Base-by-base conservation (phyloP, 2,888 invertebrate genomes). In the Autographa pulchrina region DNA sequence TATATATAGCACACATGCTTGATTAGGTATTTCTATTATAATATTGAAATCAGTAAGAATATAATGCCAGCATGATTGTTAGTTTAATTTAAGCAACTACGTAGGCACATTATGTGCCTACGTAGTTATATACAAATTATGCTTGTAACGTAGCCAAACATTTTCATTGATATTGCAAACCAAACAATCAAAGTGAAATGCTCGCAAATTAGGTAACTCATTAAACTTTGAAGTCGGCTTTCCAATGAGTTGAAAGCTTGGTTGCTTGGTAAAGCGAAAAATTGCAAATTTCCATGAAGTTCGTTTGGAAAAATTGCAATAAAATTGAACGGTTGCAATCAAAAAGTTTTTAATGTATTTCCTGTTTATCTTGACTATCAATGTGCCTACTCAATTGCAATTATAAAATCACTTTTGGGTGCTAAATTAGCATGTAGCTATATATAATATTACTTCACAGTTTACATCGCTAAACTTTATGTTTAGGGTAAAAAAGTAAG, bases 181-280 rank as follows among this genome's bases (percentile, higher is more conserved):
- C 56, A 64, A 61, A 65, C 75, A 78, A 70, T 77, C 68, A 80
- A 74, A 80, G 66, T 67, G 56, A 61, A 77, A 65, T 70, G 64
- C 66, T 77, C 25, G 38, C 62, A 58, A 77, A 77, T 80, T 68
- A 73, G 71, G 25, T 43, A 69, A 68, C 72, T 72, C 62, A 65
- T 78, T 74, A 74, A 76, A 81, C 70, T 78, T 81, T 13, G 62
- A 20, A 77, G 68, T 62, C 68, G 48, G 73, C 66, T 71, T 70
- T 68, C 63, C 61, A 65, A 61, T 61, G 18, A 62, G 54, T 43
- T 31, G 41, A 65, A 48, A 71, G 60, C 69, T 75, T 38, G 35
- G 54, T 62, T 62, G 62, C 65, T n/a, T 68, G 56, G 60, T 72
- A 79, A 74, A 72, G 77, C 72, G 77, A 81, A 75, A 48, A 81